Evolutionary conservation across 2,797 vertebrate species (phyloP).

Genomic region (Falco rusticolus): DNA sequence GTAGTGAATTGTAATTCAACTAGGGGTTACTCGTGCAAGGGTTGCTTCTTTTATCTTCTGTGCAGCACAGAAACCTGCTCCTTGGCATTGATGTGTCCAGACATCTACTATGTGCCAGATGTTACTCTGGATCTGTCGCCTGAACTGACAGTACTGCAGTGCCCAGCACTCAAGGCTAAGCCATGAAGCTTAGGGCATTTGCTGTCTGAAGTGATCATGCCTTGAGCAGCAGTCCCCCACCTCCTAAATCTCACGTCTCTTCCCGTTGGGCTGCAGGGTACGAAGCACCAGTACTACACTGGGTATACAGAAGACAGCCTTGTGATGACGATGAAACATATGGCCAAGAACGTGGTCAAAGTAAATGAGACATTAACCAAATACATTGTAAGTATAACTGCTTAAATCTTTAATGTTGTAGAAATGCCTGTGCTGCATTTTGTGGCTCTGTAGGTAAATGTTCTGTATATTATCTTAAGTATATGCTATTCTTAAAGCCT

Average conservation of each 20-base stretch:
- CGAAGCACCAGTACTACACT: conserved; percentile 78
- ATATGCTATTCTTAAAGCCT: background rate
- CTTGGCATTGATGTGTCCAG: background rate
- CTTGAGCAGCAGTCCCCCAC: background rate
- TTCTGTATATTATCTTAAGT: background rate
- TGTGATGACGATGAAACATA: conserved; percentile 74
- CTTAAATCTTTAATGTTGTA: background rate
- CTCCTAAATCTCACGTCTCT: background rate
- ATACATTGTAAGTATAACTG: conserved; percentile 73
- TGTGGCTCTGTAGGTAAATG: background rate
- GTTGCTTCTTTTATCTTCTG: background rate
- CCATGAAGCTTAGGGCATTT: accelerated
- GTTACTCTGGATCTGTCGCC: background rate
- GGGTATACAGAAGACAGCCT: conserved; percentile 76
- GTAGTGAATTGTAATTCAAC: background rate
- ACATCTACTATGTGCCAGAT: background rate
- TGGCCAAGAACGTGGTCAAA: conserved; percentile 81
- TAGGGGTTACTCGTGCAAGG: background rate
- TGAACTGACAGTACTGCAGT: background rate
- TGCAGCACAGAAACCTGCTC: background rate
- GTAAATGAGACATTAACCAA: conserved; percentile 76
- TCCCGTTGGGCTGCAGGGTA: conserved; percentile 32
- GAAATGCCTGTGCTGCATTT: background rate
- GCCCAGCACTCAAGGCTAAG: background rate
- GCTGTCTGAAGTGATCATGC: background rate